A percentile compares a stretch with the other conserved stretches of the same genome.
Evolutionary conservation across 2,797 vertebrate species (phyloP).

Genomic region (Eupleurogrammus muticus): DNA sequence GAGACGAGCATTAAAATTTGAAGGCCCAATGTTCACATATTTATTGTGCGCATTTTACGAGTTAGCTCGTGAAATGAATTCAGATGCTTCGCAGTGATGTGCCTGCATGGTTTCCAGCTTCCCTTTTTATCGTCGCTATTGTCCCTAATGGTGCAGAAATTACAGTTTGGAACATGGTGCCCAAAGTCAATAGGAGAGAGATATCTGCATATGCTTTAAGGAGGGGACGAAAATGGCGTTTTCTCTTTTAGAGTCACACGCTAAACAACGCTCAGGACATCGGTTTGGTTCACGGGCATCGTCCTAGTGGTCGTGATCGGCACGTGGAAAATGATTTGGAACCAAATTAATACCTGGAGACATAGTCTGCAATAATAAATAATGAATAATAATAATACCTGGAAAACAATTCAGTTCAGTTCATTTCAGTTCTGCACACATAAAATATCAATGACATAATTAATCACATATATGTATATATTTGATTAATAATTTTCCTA

Average conservation of each 20-base stretch:
- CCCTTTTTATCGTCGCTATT: constrained; percentile 32
- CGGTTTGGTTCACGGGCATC: not conserved
- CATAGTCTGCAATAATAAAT: no score
- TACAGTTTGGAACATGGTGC: constrained; percentile 12
- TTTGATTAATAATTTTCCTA: no score
- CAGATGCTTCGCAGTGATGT: constrained; percentile 32
- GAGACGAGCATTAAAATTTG: constrained; percentile 26
- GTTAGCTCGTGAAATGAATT: constrained; percentile 43
- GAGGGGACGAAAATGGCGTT: not conserved
- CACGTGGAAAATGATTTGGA: not conserved
- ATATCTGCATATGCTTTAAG: constrained; percentile 37
- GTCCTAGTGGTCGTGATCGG: not conserved
- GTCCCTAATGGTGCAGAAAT: constrained; percentile 46
- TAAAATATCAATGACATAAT: no score
- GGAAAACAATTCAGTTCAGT: no score
- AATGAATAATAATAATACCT: no score
- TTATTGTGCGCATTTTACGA: constrained; percentile 31
- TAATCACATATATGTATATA: no score
- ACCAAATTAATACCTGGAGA: no score
- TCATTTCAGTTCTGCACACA: no score
- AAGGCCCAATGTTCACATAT: constrained; percentile 35
- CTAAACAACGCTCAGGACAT: not conserved
- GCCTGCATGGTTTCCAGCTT: constrained; percentile 11
- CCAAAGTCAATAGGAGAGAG: constrained; percentile 11
- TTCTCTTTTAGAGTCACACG: not conserved